A percentile compares a stretch with the other conserved stretches of the same genome.
Conservation (phyloP, 2,797 vertebrate genomes). For the Euphonia xanthogaster region DNA sequence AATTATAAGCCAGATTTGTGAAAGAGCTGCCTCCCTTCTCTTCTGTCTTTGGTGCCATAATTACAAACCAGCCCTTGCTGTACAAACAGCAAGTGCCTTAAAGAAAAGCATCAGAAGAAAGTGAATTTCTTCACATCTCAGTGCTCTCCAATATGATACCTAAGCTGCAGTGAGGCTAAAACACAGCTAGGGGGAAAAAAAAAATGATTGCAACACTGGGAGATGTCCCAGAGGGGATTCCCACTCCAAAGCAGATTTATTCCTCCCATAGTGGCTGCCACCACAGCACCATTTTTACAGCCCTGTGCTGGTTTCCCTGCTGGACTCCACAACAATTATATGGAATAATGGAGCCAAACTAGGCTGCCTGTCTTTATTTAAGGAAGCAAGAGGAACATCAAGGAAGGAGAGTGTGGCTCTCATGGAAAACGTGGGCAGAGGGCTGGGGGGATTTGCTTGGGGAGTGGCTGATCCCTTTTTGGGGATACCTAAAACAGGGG, state of each 20-base stretch:
- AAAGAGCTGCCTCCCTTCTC: neutral
- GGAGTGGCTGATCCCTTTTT: neutral
- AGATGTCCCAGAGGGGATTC: neutral
- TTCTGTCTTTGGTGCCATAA: neutral
- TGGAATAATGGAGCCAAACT: neutral
- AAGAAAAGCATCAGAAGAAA: constrained; percentile 9
- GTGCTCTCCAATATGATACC: neutral
- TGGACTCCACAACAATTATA: neutral
- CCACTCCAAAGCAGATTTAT: neutral
- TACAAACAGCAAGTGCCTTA: neutral
- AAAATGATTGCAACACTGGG: neutral
- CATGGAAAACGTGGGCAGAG: rapidly evolving
- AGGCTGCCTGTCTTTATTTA: neutral
- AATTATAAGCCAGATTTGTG: neutral
- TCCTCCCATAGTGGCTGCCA: neutral
- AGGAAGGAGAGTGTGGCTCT: rapidly evolving
- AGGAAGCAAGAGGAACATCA: neutral
- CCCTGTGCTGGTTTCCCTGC: neutral
- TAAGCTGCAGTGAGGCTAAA: neutral
- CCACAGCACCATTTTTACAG: neutral
- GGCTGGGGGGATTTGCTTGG: neutral
- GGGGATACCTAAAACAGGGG: neutral
- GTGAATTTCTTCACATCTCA: neutral
- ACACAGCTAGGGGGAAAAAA: neutral
- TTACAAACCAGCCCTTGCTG: neutral